phyloP scores from a whole-genome alignment of 2,797 vertebrate species.

The Sphaeramia orbicularis region DNA sequence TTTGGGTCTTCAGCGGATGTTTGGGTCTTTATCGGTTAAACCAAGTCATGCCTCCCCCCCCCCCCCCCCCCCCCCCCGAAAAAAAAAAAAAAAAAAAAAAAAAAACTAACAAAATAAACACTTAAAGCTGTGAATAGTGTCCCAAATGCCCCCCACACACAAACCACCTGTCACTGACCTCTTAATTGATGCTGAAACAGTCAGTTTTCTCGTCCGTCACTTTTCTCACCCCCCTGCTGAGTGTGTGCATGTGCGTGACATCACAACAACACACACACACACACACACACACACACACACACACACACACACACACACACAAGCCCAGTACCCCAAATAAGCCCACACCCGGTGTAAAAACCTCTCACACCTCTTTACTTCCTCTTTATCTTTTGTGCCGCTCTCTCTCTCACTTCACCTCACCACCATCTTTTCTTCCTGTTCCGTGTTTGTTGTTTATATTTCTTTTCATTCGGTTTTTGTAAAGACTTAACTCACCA shows the following conservation, averaged over 20 bases:
- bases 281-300: too few species aligned
- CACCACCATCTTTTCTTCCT: conserved; percentile 65
- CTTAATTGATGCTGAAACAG: conserved; percentile 23
- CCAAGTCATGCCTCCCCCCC: too few species aligned
- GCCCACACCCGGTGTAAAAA: conserved; percentile 38
- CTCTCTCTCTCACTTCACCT: conserved; percentile 2
- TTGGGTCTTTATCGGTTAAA: too few species aligned
- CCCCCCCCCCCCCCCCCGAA: too few species aligned
- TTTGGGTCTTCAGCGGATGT: too few species aligned
- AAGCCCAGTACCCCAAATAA: conserved; percentile 52
- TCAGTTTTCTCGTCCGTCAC: conserved; percentile 33
- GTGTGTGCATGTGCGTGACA: conserved; percentile 27
- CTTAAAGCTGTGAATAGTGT: too few species aligned
- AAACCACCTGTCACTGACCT: conserved; percentile 39
- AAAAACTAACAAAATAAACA: too few species aligned
- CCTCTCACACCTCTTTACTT: conserved; percentile 69
- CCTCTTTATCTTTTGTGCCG: conserved; percentile 59
- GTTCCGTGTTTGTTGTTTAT: conserved; percentile 62
- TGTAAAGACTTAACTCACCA: conserved; percentile 4
- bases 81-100: too few species aligned
- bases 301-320: background rate
- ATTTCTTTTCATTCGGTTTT: conserved; percentile 25
- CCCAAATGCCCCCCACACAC: background rate
- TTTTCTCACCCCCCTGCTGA: conserved; percentile 27
- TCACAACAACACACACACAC: conserved; percentile 24